These are phyloP conservation scores for Callospermophilus lateralis DNA, from an alignment of 2,113 vertebrate genomes.

Conservation along the genomic window DNA sequence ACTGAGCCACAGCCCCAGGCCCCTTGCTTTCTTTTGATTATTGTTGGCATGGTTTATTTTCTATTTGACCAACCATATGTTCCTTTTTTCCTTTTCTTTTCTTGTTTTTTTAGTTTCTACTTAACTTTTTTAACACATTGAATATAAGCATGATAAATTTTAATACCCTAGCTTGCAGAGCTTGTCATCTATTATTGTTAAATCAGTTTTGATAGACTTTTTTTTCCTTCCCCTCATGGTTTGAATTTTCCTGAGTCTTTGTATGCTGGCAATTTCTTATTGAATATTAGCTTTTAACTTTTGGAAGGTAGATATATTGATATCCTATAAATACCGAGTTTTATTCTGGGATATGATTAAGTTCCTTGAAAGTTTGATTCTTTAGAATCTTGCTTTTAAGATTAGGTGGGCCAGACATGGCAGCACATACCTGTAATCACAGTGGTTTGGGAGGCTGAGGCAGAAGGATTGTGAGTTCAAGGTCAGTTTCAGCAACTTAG, in stretches of 20 bases:
- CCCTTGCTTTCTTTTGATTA: constrained; percentile 33
- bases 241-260: not conserved
- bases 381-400: constrained; percentile 30
- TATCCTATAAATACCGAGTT: constrained; percentile 9
- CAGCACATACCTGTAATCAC: too few relatives aligned
- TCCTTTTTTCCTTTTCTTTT: not conserved
- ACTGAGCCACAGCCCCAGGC: too few relatives aligned
- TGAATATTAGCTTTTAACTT: not conserved
- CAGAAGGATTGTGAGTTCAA: too few relatives aligned
- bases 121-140: constrained; percentile 16
- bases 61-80: not conserved
- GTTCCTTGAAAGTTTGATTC: constrained; percentile 26
- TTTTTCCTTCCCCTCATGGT: not conserved
- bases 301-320: not conserved
- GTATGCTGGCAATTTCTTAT: not conserved
- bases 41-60: constrained; percentile 25
- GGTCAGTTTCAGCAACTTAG: too few relatives aligned
- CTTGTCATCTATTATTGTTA: constrained; percentile 33
- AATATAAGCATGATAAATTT: not conserved
- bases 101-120: not conserved
- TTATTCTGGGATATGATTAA: not conserved
- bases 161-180: not conserved
- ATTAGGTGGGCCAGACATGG: not conserved
- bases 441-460: too few relatives aligned
- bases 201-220: not conserved